phyloP scores from a whole-genome alignment of 1,140 invertebrate genomes.

The Episyrphus balteatus region DNA sequence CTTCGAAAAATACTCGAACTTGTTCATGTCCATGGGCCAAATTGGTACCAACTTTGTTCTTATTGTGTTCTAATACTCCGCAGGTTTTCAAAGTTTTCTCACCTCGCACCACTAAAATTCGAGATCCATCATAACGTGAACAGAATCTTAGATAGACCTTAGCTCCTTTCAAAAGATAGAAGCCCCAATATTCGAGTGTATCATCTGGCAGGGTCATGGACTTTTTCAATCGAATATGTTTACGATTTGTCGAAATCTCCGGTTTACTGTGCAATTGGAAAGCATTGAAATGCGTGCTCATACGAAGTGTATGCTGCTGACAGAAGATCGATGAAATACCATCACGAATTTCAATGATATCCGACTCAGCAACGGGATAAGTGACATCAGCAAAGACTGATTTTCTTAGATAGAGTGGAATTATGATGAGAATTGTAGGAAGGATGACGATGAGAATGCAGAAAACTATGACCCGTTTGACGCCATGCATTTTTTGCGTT shows the following conservation, averaged over 20 bases:
- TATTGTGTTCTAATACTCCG: conserved; percentile 57
- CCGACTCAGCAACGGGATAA: conserved; percentile 67
- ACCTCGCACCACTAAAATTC: conserved; percentile 66
- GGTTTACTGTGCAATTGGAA: conserved; percentile 64
- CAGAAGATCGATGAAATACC: conserved; percentile 70
- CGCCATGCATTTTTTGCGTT: conserved; percentile 59
- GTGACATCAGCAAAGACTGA: conserved; percentile 58
- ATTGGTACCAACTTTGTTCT: conserved; percentile 46
- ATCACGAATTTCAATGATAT: conserved; percentile 65
- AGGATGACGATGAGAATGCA: conserved; percentile 59
- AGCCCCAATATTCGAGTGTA: conserved; percentile 80
- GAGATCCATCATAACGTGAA: conserved; percentile 63
- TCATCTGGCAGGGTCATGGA: conserved; percentile 74
- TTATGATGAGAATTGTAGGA: conserved; percentile 57
- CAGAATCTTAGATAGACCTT: conserved; percentile 65
- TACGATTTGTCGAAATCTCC: conserved; percentile 52
- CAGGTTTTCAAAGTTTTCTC: conserved; percentile 63
- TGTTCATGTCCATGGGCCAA: conserved; percentile 48
- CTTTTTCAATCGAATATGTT: conserved; percentile 66
- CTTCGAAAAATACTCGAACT: conserved; percentile 57
- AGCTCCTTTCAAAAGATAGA: conserved; percentile 67
- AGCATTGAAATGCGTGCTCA: conserved; percentile 65
- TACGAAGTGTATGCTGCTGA: conserved; percentile 60
- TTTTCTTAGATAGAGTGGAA: conserved; percentile 63
- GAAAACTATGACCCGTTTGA: conserved; percentile 58